Evolutionary conservation across 2,113 vertebrate species (phyloP).

Genomic region (Fulmarus glacialis): DNA sequence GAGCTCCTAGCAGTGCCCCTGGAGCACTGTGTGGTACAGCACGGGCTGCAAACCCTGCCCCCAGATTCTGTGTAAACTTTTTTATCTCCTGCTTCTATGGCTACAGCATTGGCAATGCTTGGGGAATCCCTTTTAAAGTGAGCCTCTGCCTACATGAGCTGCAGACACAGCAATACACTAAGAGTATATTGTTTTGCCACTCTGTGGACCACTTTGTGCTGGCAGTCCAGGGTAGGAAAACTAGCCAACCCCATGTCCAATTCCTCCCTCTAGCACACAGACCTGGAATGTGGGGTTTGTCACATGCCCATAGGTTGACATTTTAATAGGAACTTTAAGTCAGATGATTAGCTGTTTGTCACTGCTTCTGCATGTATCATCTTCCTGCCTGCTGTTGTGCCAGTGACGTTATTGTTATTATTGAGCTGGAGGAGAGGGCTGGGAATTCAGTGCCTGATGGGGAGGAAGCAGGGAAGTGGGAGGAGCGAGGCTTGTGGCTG

Average conservation of each 20-base stretch:
- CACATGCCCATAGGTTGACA: constrained; percentile 14
- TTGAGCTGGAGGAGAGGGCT: background rate
- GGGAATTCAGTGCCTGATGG: background rate
- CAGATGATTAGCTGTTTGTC: constrained; percentile 30
- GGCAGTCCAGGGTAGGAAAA: background rate
- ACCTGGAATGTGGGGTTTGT: background rate
- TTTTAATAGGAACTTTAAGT: background rate
- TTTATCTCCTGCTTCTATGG: background rate
- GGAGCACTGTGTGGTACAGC: background rate
- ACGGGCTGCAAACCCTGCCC: background rate
- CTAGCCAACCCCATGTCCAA: background rate
- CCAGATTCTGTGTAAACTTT: background rate
- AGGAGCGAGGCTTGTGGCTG: background rate
- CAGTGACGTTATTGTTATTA: background rate
- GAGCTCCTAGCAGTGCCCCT: background rate
- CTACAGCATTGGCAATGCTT: background rate
- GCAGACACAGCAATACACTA: background rate
- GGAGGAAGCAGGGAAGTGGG: background rate
- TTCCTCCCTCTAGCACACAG: background rate
- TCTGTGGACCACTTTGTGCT: background rate
- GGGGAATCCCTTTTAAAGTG: background rate
- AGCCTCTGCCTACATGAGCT: background rate
- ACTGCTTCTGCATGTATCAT: constrained; percentile 10
- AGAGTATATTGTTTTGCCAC: background rate
- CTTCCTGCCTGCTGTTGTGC: constrained; percentile 36